Evolutionary conservation across 2,113 vertebrate genomes (phyloP).

Genomic region (Pontoporia blainvillei): DNA sequence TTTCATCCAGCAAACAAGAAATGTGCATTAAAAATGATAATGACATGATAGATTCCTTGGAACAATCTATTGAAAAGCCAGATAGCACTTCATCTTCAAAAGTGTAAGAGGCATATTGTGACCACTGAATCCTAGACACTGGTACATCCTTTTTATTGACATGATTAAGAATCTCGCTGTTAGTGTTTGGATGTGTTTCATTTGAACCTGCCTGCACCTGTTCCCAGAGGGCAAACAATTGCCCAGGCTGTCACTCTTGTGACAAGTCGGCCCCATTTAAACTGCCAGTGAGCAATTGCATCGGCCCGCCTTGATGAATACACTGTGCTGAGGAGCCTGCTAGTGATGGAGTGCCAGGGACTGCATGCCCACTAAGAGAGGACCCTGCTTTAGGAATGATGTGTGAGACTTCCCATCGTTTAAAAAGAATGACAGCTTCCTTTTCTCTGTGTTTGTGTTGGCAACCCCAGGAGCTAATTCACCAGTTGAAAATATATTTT

Average conservation of each 20-base stretch:
- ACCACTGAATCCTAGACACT: constrained; percentile 35
- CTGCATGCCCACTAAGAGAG: neutral
- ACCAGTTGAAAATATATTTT: constrained; percentile 47
- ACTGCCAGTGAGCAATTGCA: constrained; percentile 45
- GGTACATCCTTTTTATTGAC: constrained; percentile 65
- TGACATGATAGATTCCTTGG: neutral
- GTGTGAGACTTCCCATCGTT: constrained; percentile 31
- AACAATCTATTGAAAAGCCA: constrained; percentile 34
- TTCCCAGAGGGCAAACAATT: constrained; percentile 73
- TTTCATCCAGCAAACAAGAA: neutral
- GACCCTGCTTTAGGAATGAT: constrained; percentile 41
- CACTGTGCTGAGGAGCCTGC: neutral
- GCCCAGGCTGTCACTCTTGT: constrained; percentile 63
- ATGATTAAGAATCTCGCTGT: constrained; percentile 70
- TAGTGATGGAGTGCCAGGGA: constrained; percentile 42
- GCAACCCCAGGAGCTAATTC: constrained; percentile 35
- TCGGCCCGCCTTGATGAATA: constrained; percentile 35
- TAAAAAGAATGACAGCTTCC: constrained; percentile 46
- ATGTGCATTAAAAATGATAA: constrained; percentile 41
- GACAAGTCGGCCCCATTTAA: constrained; percentile 67
- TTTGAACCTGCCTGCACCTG: constrained; percentile 68
- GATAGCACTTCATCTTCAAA: constrained; percentile 48
- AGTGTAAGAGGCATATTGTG: constrained; percentile 32
- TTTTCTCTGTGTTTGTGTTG: constrained; percentile 45
- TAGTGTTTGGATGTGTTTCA: constrained; percentile 71